Evolutionary conservation across 2,113 vertebrate species (phyloP).

Genomic region (Lanius ludovicianus): DNA sequence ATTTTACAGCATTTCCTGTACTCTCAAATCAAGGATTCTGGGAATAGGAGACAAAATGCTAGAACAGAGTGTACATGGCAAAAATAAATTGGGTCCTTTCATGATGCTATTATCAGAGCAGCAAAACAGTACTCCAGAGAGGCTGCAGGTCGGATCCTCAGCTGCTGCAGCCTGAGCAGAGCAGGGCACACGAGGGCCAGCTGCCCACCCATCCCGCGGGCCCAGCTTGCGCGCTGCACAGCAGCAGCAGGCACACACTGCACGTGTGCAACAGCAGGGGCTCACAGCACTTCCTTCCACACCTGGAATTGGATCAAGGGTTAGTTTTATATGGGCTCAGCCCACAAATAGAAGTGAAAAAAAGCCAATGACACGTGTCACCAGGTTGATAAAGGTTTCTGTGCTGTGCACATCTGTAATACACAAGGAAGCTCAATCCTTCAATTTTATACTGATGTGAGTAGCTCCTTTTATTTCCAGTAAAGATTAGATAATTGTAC

Average conservation of each 20-base stretch:
- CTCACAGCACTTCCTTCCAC: not conserved
- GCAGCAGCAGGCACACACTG: not conserved
- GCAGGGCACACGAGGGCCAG: not conserved
- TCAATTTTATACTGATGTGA: not conserved
- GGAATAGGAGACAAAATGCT: not conserved
- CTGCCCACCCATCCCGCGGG: not conserved
- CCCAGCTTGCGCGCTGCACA: accelerated
- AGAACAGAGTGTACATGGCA: not conserved
- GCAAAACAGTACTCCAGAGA: not conserved
- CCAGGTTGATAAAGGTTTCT: not conserved
- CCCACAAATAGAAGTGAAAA: not conserved
- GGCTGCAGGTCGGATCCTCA: not conserved
- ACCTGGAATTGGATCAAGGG: not conserved
- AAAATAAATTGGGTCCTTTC: not conserved
- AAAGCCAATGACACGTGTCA: not conserved
- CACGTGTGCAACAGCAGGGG: not conserved
- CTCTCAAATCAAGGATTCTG: not conserved
- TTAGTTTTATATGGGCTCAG: not conserved
- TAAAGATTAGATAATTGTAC: not conserved
- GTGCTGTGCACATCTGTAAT: not conserved
- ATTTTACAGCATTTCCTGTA: not conserved
- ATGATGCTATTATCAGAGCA: not conserved
- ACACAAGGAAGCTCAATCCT: not conserved
- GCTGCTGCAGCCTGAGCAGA: not conserved
- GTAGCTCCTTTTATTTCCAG: not conserved